These are phyloP conservation scores for Chaetura pelagica DNA, from an alignment of 2,113 vertebrate genomes.

Conservation along the genomic window DNA sequence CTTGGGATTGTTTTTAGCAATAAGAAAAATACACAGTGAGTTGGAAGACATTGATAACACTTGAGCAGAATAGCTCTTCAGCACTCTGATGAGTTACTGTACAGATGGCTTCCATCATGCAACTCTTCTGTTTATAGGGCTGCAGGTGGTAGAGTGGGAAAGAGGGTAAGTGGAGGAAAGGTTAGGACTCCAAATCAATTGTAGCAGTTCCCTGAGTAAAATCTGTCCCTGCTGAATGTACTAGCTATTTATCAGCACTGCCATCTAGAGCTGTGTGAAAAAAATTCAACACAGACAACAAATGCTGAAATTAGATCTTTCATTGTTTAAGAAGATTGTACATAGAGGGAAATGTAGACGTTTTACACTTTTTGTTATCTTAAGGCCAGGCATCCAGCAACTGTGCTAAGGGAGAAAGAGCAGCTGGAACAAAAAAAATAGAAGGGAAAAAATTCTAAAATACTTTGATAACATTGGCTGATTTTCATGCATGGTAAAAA, in stretches of 20 bases:
- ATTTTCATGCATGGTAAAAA: not conserved
- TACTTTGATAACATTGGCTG: not conserved
- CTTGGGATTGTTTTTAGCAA: slow-evolving; percentile 71
- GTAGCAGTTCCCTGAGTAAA: slow-evolving; percentile 47
- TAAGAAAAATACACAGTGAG: slow-evolving; percentile 69
- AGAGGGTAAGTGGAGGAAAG: slow-evolving; percentile 65
- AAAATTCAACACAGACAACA: slow-evolving; percentile 5
- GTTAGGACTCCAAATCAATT: slow-evolving; percentile 56
- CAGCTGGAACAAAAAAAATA: not conserved
- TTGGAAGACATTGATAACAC: slow-evolving; percentile 70
- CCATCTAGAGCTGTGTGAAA: slow-evolving; percentile 65
- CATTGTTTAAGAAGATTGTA: not conserved
- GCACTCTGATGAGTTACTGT: slow-evolving; percentile 74
- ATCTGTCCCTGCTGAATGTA: slow-evolving; percentile 29
- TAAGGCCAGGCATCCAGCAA: not conserved
- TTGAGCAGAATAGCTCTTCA: slow-evolving; percentile 64
- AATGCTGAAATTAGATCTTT: not conserved
- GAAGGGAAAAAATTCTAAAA: not conserved
- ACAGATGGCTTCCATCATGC: slow-evolving; percentile 74
- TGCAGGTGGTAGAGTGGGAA: slow-evolving; percentile 73
- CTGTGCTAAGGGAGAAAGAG: not conserved
- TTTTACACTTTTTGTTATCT: not conserved
- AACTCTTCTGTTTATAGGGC: slow-evolving; percentile 69
- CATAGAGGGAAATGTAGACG: fast-evolving
- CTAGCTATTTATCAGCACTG: slow-evolving; percentile 66